A percentile compares a stretch with the other conserved stretches of the same genome.
These are phyloP conservation scores for Ciconia maguari DNA, from an alignment of 2,113 vertebrate genomes.

Conservation along the genomic window DNA sequence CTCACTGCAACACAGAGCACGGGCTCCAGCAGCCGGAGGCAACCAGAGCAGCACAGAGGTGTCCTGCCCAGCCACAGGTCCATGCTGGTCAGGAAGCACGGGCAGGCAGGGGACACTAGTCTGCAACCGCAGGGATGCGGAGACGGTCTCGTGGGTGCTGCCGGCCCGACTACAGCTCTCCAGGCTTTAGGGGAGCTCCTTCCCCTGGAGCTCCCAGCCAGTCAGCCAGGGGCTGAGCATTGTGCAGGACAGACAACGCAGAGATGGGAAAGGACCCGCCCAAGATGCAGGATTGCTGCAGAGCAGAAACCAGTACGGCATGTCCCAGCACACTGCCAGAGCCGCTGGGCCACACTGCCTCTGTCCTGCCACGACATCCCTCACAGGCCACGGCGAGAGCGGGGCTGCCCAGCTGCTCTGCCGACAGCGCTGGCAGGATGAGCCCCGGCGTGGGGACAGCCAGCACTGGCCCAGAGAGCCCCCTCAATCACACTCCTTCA, in stretches of 20 bases:
- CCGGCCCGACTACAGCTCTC: fast-evolving
- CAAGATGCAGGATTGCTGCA: not conserved
- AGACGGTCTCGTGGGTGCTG: not conserved
- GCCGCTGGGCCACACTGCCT: not conserved
- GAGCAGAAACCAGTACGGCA: not conserved
- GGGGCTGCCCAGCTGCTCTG: fast-evolving
- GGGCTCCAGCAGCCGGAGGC: not conserved
- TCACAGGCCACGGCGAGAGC: fast-evolving
- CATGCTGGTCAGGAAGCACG: fast-evolving
- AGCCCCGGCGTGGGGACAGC: fast-evolving
- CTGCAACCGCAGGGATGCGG: fast-evolving
- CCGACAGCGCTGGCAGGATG: fast-evolving
- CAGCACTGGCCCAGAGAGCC: not conserved
- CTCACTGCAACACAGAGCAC: slow-evolving; percentile 71
- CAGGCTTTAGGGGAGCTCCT: fast-evolving
- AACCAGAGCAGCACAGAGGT: fast-evolving
- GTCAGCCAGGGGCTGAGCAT: not conserved
- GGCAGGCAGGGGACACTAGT: not conserved
- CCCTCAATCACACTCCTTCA: not conserved
- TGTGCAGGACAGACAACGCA: not conserved
- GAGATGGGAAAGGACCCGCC: not conserved
- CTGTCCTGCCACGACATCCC: not conserved
- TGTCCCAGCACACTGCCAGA: not conserved
- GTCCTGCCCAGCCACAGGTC: too few species aligned
- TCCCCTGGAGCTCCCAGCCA: fast-evolving